Evolutionary conservation across 2,113 vertebrate species (phyloP), one percentile per base, ranked within the genome.

Genomic region (Lepisosteus oculatus): DNA sequence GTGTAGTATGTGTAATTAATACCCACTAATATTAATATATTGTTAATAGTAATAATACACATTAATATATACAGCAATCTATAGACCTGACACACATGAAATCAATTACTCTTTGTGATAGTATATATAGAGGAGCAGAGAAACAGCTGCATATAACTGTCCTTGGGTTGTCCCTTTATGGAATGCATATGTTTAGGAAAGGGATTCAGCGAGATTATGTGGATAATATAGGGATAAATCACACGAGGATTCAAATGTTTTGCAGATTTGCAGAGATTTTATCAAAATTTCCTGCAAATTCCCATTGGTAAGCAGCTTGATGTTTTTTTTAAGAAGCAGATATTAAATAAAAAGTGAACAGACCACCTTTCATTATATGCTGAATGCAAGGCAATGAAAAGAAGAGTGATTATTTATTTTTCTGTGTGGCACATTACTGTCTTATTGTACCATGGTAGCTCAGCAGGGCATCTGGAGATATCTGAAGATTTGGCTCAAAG

Each of bases 91-190:
- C 15, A 51, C 45, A 17, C 17, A 51, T 45, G 8, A 61, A 56
- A 76, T 41, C 44, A 59, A 72, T 76, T 77, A 70, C 70, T 70
- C 63, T 64, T 67, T 76, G 66, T 72, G 59, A 73, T 77, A 70
- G 63, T 68, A 75, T 71, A 69, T 70, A 73, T 17, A 74, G 44
- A 8, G 70, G 41, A 61, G 43, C 13, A 64, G 42, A 6, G 55
- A 14, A 44, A 11, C 4, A 11, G 43, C 56, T 43, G 41, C 43
- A 8, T 56, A 47, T 29, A 11, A 66, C 66, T 51, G 11, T 57
- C 55, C 42, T 57, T 14, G 43, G 74, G 56, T 41, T 54, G 62
- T 29, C 54, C 17, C n/a, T 6, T 3, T 29, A 66, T 41, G 43
- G 41, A 17, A 43, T 55, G 56, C 43, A n/a, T 65, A 61, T 64